Base-by-base conservation (phyloP, 2,888 invertebrate species). In the Oconnorella tubifera region DNA sequence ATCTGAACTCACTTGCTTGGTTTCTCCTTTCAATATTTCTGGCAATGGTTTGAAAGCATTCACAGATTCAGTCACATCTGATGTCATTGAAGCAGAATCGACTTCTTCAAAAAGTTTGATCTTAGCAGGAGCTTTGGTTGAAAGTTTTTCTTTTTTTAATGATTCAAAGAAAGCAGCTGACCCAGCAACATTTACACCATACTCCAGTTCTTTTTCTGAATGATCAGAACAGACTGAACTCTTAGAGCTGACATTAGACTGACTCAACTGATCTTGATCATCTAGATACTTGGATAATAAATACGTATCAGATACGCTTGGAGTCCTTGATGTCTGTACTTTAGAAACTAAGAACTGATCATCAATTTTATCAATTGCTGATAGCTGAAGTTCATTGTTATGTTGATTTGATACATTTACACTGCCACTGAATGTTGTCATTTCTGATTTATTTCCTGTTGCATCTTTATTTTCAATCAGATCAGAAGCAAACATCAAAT, bases 181-280 rank as follows among this genome's bases (percentile, higher is more conserved):
- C 14, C 25, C 25, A 6, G 53, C 10, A 51, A 51, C 53, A 4
- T 51, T 51, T 51, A 51, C 53, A 6, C 53, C 53, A 23, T 51
- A 51, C 25, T 51, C 53, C 14, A 19, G 14, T 51, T 19, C 10
- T 51, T 6, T 6, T 25, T 51, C 53, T 10, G 53, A 51, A 6
- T 51, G 53, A 23, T 51, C 53, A 25, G 53, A 51, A 27, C 53
- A 51, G 6, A 51, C 53, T 6, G 53, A 51, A 51, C 53, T 27
- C 25, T 27, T 51, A 6, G 53, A 51, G 25, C 53, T 51, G 25
- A 51, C 10, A 23, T 25, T 23, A 19, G 53, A 51, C 25, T 51
- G 53, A 51, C 25, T 51, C 4, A 27, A 19, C 25, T 6, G 40
- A 40, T 40, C 40, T 40, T 40, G 53, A 4, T 51, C 53, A 6